Conservation (phyloP, 2,797 vertebrate species). For the Mallotus villosus region DNA sequence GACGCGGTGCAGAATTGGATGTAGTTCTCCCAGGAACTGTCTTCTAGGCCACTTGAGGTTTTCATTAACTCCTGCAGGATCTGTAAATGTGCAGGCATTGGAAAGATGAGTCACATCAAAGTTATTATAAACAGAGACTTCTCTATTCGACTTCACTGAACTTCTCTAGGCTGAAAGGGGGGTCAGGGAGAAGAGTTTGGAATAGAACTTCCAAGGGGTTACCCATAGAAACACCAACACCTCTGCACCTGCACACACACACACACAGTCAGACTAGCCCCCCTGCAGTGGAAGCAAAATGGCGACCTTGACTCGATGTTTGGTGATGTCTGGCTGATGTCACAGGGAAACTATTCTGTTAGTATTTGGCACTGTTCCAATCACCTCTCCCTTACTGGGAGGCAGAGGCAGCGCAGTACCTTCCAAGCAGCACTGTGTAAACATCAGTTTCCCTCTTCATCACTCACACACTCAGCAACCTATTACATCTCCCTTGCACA, state of each 20-base stretch:
- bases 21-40: background rate
- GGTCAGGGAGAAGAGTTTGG: background rate
- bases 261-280: background rate
- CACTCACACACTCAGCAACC: background rate
- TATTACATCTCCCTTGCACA: background rate
- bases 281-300: background rate
- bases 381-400: background rate
- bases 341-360: constrained; percentile 8
- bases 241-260: background rate
- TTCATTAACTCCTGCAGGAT: background rate
- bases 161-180: too few relatives aligned
- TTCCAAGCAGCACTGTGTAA: constrained; percentile 8
- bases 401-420: background rate
- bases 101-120: background rate
- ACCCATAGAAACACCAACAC: background rate
- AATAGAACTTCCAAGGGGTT: background rate
- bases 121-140: background rate
- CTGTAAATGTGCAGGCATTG: too few relatives aligned
- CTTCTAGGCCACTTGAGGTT: background rate
- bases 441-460: background rate
- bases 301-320: background rate
- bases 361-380: background rate
- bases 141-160: too few relatives aligned
- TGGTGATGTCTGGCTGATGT: constrained; percentile 11
- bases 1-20: background rate